Percentiles rank a stretch among this genome's conserved stretches.
phyloP scores from a whole-genome alignment of 2,888 invertebrate species.

The Hemithea aestivaria region DNA sequence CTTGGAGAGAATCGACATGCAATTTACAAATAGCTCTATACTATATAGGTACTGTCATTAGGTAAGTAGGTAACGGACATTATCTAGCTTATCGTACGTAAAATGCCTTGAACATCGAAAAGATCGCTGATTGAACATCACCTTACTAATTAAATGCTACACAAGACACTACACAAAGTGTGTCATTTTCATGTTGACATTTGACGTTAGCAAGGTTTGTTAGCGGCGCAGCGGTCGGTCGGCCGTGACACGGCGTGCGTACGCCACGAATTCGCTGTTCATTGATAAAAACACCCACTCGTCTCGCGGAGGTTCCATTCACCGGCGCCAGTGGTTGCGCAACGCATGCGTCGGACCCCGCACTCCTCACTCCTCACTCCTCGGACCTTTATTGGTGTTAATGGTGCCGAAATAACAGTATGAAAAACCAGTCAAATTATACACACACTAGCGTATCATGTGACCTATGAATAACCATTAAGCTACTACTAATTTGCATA shows the following conservation, averaged over 20 bases:
- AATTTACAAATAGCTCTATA: no score
- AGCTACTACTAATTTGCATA: no score
- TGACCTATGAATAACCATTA: no score
- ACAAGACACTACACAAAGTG: slow-evolving; percentile 26
- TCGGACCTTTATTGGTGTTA: slow-evolving; percentile 46
- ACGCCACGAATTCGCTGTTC: slow-evolving; percentile 72
- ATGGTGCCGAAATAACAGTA: slow-evolving; percentile 5
- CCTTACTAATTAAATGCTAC: slow-evolving; percentile 23
- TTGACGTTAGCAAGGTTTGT: slow-evolving; percentile 61
- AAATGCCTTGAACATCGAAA: no score
- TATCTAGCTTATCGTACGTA: no score
- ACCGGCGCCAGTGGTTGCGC: slow-evolving; percentile 70
- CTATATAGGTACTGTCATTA: no score
- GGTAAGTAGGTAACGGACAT: no score
- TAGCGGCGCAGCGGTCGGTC: slow-evolving; percentile 35
- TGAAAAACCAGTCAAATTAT: neutral
- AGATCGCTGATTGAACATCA: no score
- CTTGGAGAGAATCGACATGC: no score
- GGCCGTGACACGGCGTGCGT: slow-evolving; percentile 73
- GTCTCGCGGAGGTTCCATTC: slow-evolving; percentile 60
- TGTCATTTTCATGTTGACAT: slow-evolving; percentile 55
- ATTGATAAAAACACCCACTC: slow-evolving; percentile 76
- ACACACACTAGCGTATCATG: no score
- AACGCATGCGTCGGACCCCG: slow-evolving; percentile 55
- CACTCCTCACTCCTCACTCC: slow-evolving; percentile 26